Conservation (phyloP, 2,888 invertebrate species). For the Diadegma fenestrale region DNA sequence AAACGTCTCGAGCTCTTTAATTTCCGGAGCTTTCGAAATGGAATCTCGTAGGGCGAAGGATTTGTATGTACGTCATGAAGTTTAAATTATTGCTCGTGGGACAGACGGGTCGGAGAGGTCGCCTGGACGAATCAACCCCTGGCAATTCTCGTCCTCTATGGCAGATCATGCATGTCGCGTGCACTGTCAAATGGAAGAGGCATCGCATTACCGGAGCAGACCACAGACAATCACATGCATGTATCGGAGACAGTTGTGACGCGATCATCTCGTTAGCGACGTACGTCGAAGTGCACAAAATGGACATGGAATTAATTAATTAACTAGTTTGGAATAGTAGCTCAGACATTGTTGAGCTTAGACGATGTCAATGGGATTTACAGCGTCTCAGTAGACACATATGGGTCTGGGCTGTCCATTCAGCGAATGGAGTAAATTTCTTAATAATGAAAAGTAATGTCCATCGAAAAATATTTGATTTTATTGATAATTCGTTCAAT, state of each 20-base stretch:
- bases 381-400: too few species aligned
- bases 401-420: too few species aligned
- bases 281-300: not conserved
- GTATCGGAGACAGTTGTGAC: constrained; percentile 11
- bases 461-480: too few species aligned
- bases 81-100: constrained; percentile 22
- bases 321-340: not conserved
- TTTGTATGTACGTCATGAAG: constrained; percentile 1
- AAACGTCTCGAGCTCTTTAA: constrained; percentile 56
- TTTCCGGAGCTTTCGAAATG: constrained; percentile 50
- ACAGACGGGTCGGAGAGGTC: not conserved
- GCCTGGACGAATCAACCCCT: constrained; percentile 3
- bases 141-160: not conserved
- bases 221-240: constrained; percentile 25
- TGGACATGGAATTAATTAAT: not conserved
- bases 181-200: constrained; percentile 45
- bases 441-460: too few species aligned
- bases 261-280: not conserved
- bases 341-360: not conserved
- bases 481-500: too few species aligned
- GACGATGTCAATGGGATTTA: not conserved
- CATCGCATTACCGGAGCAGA: constrained; percentile 42
- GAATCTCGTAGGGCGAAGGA: not conserved
- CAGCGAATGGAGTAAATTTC: too few species aligned
- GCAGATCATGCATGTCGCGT: constrained; percentile 35